Base-by-base conservation (phyloP, 2,888 invertebrate genomes). In the Microplitis deprimator region DNA sequence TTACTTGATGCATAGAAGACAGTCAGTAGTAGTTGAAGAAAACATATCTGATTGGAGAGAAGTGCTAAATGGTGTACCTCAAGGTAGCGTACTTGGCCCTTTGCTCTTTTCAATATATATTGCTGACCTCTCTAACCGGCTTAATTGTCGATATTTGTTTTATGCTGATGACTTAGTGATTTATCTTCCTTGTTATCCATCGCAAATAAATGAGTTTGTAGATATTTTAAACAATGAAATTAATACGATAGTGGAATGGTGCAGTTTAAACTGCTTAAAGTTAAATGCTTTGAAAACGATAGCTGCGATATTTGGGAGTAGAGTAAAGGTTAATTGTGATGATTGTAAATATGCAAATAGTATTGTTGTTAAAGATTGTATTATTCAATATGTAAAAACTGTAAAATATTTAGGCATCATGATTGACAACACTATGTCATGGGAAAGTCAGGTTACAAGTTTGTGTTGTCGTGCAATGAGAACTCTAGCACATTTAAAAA, bases 261-360 rank as follows among this genome's bases (percentile, higher is more conserved):
- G 59, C 1, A 3, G 3, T 17, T 17, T 10, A 6, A 64, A 76
- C 29, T 29, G 50, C 6, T 61, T 76, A 6, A 64, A 16, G 17
- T 39, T 76, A 13, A 71, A 76, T 20, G n/a, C 38, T 5, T 6
- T 13, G 5, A 76, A 76, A 39, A 71, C 76, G 6, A 68, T 41
- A 29, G 41, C 65, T 13, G 8, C 64, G 2, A 59, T 76, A n/a
- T 50, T 76, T 10, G 71, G 71, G 1, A 64, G 61, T 38, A 38
- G 5, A 13, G 29, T 7, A 29, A 41, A 60, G 40, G 65, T 65
- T 13, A 29, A 20, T n/a, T 20, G 7, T 50, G n/a, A 10, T n/a
- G 17, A n/a, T 6, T 10, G 6, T 29, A 6, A 10, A n/a, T 4
- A 5, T 10, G 13, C n/a, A 16, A 13, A 5, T 6, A 40, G 6